Percentiles rank a stretch among this genome's conserved stretches.
Evolutionary conservation across 2,888 invertebrate species (phyloP).

Genomic region (Achlya flavicornis): DNA sequence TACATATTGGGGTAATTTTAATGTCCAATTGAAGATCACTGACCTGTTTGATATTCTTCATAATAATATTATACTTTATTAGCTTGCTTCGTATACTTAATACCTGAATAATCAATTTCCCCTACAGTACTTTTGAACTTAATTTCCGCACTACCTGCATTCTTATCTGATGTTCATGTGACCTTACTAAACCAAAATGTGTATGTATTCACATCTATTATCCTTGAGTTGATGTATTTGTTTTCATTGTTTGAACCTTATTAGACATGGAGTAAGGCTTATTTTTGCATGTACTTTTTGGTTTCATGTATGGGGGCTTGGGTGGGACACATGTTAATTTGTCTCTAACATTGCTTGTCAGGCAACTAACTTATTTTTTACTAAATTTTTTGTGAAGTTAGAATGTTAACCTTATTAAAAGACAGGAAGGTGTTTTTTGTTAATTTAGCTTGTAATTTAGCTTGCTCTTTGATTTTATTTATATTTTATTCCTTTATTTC

Average conservation of each 20-base stretch:
- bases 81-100: too few relatives aligned
- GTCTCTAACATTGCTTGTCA: background rate
- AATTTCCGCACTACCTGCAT: background rate
- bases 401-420: background rate
- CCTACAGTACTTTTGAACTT: too few relatives aligned
- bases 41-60: too few relatives aligned
- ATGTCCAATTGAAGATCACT: too few relatives aligned
- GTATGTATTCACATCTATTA: slow-evolving; percentile 7
- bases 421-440: background rate
- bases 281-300: background rate
- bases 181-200: slow-evolving; percentile 8
- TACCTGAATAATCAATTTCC: too few relatives aligned
- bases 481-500: too few relatives aligned
- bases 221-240: too few relatives aligned
- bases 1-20: too few relatives aligned
- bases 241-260: background rate
- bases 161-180: slow-evolving; percentile 10
- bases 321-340: background rate
- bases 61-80: too few relatives aligned
- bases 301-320: background rate
- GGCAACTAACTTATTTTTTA: background rate
- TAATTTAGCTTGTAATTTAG: background rate
- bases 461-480: background rate
- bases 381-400: background rate
- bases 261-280: background rate